A percentile compares a stretch with the other conserved stretches of the same genome.
Conservation (phyloP, 2,888 invertebrate genomes). For the Sericinus montela region DNA sequence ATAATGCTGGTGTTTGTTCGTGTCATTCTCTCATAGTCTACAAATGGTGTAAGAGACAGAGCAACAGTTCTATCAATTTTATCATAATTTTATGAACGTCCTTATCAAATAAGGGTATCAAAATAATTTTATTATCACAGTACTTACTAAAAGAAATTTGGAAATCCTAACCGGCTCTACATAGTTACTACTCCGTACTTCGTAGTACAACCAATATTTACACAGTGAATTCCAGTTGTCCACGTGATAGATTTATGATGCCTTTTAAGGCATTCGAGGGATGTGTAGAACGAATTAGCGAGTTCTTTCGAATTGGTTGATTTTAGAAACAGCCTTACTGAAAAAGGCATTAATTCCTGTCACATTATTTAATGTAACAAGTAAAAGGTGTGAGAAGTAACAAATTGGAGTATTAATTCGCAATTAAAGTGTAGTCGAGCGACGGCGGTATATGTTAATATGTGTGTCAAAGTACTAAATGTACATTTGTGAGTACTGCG, state of each 20-base stretch:
- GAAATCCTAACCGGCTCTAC: too few species aligned
- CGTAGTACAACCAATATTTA: constrained; percentile 53
- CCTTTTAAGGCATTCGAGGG: constrained; percentile 43
- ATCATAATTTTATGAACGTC: too few species aligned
- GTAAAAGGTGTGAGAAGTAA: constrained; percentile 25
- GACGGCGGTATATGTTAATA: constrained; percentile 36
- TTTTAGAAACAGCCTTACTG: constrained; percentile 28
- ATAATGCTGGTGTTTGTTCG: too few species aligned
- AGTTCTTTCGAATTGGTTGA: constrained; percentile 45
- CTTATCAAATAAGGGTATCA: too few species aligned
- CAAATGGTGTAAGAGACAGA: too few species aligned
- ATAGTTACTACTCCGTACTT: too few species aligned
- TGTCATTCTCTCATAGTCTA: too few species aligned
- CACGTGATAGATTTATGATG: constrained; percentile 52
- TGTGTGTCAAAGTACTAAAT: constrained; percentile 69
- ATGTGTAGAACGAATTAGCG: constrained; percentile 47
- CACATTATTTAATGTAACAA: constrained; percentile 7
- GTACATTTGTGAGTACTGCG: constrained; percentile 44
- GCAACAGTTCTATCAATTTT: too few species aligned
- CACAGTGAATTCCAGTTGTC: constrained; percentile 39
- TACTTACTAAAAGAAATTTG: too few species aligned
- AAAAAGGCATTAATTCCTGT: constrained; percentile 7
- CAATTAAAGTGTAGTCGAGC: constrained; percentile 34
- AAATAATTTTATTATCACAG: too few species aligned
- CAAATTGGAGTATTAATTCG: constrained; percentile 22